Evolutionary conservation across 2,113 vertebrate genomes (phyloP), one percentile per base, ranked within the genome.

Genomic region (Eubucco bourcierii): DNA sequence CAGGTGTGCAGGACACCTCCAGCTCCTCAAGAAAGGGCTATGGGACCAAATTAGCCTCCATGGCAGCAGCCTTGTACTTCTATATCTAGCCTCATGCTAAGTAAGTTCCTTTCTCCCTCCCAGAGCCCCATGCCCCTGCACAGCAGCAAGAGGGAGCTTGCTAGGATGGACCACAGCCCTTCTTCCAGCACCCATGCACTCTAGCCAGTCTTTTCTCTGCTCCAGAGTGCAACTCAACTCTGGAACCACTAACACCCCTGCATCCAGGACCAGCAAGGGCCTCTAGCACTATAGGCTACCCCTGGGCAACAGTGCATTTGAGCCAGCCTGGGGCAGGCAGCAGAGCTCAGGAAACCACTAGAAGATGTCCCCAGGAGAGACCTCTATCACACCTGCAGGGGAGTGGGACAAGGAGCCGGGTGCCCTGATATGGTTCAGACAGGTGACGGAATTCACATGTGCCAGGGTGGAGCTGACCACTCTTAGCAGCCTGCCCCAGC

Each of bases 211-310:
- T 66, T 8, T 79, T 56, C 50, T 59, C 77, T 52, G 25, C 27
- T 53, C n/a, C 0, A 0, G 39, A 80, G 66, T 0, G 0, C 0
- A 76, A 73, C 61, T 21, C 63, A 47, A 20, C 81, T 84, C 46
- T 74, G 37, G 37, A 94, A 96, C 95, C 91, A 94, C 94, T 98
- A 98, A 60, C 7, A 73, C 37, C 96, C 98, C 17, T 80, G 88
- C 67, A 95, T 93, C 90, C 52, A 56, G 88, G 96, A 14, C 58
- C 41, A 20, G 95, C 86, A 58, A 95, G 96, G 95, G 56, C 52
- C 31, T 20, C 59, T 5, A 3, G 89, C 55, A 61, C 16, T 37
- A 47, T 18, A 28, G 12, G 13, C 61, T 50, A 66, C 37, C 80
- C 89, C 61, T 17, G 67, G 85, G 82, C 84, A 95, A 68, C 39